phyloP scores from a whole-genome alignment of 2,797 vertebrate genomes.

The Rhinogobio ventralis region DNA sequence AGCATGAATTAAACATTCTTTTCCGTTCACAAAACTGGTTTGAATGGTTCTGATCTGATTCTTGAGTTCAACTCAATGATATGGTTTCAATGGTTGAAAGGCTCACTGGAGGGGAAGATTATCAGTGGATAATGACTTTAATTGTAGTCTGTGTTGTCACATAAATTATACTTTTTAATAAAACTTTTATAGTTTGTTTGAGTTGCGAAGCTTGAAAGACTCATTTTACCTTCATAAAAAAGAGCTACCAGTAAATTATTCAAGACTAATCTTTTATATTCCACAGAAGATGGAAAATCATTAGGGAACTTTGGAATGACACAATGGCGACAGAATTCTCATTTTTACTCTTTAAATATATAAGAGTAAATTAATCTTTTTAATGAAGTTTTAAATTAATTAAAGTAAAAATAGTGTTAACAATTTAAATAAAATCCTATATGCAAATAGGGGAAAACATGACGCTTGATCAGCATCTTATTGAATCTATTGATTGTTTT shows the following conservation, averaged over 20 bases:
- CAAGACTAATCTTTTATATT: not conserved
- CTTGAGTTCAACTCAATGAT: not conserved
- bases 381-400: not conserved
- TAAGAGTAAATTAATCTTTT: not conserved
- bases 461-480: not conserved
- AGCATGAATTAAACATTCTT: not conserved
- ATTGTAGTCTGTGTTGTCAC: not conserved
- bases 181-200: not conserved
- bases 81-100: not conserved
- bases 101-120: not conserved
- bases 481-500: not conserved
- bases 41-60: not conserved
- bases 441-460: not conserved
- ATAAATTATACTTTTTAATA: conserved; percentile 12
- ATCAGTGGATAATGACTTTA: not conserved
- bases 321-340: not conserved
- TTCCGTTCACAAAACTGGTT: not conserved
- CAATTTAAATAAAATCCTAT: not conserved
- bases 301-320: not conserved
- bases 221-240: not conserved
- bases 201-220: not conserved
- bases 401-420: not conserved
- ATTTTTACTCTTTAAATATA: conserved; percentile 6
- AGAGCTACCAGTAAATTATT: conserved; percentile 11
- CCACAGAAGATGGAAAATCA: not conserved